These are phyloP conservation scores for Acleris sparsana DNA, from an alignment of 2,888 invertebrate genomes.

Conservation along the genomic window DNA sequence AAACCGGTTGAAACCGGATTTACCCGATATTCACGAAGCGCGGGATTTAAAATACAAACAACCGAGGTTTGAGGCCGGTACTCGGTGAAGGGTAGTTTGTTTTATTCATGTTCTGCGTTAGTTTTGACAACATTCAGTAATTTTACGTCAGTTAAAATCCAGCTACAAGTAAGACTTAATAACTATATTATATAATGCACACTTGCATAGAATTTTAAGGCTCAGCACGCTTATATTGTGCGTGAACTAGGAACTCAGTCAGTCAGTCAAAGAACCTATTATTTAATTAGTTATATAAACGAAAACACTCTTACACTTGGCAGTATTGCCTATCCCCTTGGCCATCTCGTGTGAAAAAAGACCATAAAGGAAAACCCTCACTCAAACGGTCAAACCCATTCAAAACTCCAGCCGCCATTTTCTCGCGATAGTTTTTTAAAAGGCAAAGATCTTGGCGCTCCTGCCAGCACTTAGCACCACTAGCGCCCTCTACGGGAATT, in stretches of 20 bases:
- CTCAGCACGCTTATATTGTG: too few relatives aligned
- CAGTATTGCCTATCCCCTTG: neutral
- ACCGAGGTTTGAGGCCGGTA: neutral
- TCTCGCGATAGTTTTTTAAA: constrained; percentile 4
- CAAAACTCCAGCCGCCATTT: neutral
- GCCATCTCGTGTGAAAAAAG: neutral
- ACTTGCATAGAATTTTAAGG: too few relatives aligned
- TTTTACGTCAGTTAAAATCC: too few relatives aligned
- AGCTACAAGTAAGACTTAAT: too few relatives aligned
- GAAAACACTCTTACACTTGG: too few relatives aligned
- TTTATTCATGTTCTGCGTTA: too few relatives aligned
- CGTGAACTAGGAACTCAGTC: too few relatives aligned
- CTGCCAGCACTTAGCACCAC: constrained; percentile 17
- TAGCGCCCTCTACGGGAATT: constrained; percentile 14
- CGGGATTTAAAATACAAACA: constrained; percentile 1
- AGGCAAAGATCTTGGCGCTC: constrained; percentile 20
- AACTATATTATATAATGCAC: too few relatives aligned
- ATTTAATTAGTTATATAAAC: too few relatives aligned
- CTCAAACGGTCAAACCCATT: neutral
- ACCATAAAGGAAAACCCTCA: too few relatives aligned
- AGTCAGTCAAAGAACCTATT: too few relatives aligned
- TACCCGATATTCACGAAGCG: constrained; percentile 4
- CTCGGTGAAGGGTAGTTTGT: neutral
- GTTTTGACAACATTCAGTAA: too few relatives aligned
- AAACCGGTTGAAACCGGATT: constrained; percentile 11